Conservation (phyloP, 1,140 invertebrate species). For the Cepaea nemoralis region DNA sequence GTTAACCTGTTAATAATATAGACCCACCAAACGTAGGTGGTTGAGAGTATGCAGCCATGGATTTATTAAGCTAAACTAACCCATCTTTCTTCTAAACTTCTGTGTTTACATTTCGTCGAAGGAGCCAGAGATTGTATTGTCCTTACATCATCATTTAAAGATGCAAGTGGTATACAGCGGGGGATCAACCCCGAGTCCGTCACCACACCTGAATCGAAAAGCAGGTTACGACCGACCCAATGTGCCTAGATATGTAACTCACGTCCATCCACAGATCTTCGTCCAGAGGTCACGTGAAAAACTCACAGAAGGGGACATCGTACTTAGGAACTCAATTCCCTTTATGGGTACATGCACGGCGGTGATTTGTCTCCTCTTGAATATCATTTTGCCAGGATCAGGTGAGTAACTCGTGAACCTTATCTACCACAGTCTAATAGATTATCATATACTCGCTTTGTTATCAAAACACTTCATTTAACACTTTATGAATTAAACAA, state of each 20-base stretch:
- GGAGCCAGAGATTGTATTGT: too few relatives aligned
- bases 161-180: slow-evolving; percentile 67
- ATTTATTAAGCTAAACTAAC: too few relatives aligned
- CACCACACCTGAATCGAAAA: slow-evolving; percentile 59
- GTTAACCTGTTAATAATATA: too few relatives aligned
- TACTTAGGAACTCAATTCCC: slow-evolving; percentile 70
- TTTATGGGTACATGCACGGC: slow-evolving; percentile 72
- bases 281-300: slow-evolving; percentile 48
- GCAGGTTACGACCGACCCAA: slow-evolving; percentile 57
- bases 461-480: too few relatives aligned
- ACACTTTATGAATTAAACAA: too few relatives aligned
- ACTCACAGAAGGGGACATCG: slow-evolving; percentile 52
- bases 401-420: slow-evolving; percentile 71
- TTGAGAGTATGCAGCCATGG: too few relatives aligned
- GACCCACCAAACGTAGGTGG: too few relatives aligned
- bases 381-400: slow-evolving; percentile 73
- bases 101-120: too few relatives aligned
- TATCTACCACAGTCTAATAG: too few relatives aligned
- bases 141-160: not conserved
- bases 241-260: slow-evolving; percentile 54
- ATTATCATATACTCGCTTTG: too few relatives aligned
- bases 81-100: too few relatives aligned
- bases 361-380: slow-evolving; percentile 71
- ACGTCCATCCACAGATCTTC: slow-evolving; percentile 35
- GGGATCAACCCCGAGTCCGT: slow-evolving; percentile 62